Evolutionary conservation across 2,113 vertebrate species (phyloP).

Genomic region (Cygnus atratus): DNA sequence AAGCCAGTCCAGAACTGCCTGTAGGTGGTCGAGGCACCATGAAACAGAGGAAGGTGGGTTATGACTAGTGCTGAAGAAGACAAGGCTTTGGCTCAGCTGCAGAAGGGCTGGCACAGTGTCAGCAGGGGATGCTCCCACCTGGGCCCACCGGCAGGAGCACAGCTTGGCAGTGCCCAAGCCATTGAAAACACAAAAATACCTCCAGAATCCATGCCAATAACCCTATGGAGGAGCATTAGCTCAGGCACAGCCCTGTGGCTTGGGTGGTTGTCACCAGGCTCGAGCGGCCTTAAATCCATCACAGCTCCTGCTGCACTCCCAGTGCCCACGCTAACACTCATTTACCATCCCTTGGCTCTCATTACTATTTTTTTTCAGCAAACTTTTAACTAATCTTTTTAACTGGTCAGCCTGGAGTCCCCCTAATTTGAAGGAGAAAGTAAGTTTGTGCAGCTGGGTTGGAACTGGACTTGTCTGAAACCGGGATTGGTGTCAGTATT

Average conservation of each 20-base stretch:
- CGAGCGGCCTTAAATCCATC: not conserved
- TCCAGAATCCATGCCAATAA: not conserved
- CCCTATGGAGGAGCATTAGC: rapidly evolving
- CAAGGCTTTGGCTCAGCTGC: not conserved
- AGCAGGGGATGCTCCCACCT: not conserved
- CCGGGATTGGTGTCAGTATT: not conserved
- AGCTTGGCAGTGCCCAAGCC: rapidly evolving
- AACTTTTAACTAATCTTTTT: not conserved
- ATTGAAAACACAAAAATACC: rapidly evolving
- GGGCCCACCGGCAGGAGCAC: not conserved
- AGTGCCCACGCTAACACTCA: not conserved
- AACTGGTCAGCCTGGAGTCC: not conserved
- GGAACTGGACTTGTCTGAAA: not conserved
- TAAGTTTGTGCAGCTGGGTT: not conserved
- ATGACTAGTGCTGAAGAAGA: not conserved
- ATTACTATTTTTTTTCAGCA: not conserved
- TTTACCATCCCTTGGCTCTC: not conserved
- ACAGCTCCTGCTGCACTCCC: not conserved
- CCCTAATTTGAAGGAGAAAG: not conserved
- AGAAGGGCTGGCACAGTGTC: not conserved
- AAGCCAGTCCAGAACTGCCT: not conserved
- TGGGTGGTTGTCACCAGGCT: not conserved
- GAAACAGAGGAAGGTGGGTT: not conserved
- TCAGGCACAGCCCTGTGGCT: not conserved
- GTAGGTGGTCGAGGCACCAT: not conserved